Conservation (phyloP, 1,140 invertebrate genomes). For the Apocrypta bakeri region DNA sequence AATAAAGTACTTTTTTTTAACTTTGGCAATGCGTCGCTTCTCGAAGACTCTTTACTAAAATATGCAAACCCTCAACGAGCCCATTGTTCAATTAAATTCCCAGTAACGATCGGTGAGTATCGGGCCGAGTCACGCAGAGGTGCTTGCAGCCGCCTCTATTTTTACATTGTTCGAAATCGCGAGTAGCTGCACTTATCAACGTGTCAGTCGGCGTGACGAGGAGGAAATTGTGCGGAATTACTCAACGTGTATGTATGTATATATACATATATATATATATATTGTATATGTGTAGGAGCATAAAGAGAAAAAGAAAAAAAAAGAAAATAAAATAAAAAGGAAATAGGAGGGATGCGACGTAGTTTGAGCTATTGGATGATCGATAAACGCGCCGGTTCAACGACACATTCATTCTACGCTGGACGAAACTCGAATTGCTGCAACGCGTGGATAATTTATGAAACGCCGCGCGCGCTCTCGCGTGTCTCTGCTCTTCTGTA, state of each 20-base stretch:
- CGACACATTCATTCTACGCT: conserved; percentile 40
- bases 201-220: conserved; percentile 26
- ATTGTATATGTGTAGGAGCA: too few species aligned
- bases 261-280: too few species aligned
- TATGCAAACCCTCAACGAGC: neutral
- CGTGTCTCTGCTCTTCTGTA: conserved; percentile 23
- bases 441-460: conserved; percentile 1
- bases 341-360: neutral
- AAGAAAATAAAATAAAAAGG: conserved; percentile 25
- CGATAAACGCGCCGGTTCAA: conserved; percentile 39
- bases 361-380: conserved; percentile 43
- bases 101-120: neutral
- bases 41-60: too few species aligned
- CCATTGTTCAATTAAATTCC: neutral
- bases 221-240: conserved; percentile 20
- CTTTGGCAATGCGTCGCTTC: too few species aligned
- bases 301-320: conserved; percentile 15
- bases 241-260: too few species aligned
- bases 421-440: conserved; percentile 7
- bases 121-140: neutral
- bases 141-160: neutral
- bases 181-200: conserved; percentile 13
- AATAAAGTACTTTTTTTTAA: too few species aligned
- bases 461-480: neutral
- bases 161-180: conserved; percentile 27